These are phyloP conservation scores for Heliconius cydno DNA, from an alignment of 2,888 invertebrate genomes.

Conservation along the genomic window DNA sequence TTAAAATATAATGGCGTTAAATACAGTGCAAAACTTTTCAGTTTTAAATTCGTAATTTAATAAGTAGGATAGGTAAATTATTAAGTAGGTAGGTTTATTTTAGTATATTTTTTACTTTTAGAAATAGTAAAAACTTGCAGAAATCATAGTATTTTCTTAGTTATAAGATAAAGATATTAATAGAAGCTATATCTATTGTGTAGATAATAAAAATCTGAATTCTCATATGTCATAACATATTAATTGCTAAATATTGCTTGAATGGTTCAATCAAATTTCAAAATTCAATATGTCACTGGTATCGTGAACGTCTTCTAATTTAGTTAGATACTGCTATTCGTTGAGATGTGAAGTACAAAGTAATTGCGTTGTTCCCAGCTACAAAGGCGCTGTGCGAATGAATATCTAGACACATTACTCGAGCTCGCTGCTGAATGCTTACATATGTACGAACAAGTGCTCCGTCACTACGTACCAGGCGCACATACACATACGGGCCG, in stretches of 20 bases:
- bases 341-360: slow-evolving; percentile 62
- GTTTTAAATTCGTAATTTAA: no score
- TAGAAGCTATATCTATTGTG: background rate
- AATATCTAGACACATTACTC: slow-evolving; percentile 57
- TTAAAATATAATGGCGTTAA: background rate
- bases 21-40: background rate
- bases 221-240: background rate
- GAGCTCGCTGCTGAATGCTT: slow-evolving; percentile 55
- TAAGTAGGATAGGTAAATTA: no score
- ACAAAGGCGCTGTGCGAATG: slow-evolving; percentile 60
- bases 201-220: background rate
- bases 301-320: slow-evolving; percentile 48
- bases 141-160: background rate
- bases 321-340: slow-evolving; percentile 53
- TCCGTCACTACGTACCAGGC: slow-evolving; percentile 40
- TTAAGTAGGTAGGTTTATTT: background rate
- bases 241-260: background rate
- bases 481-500: slow-evolving; percentile 51
- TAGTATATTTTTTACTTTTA: background rate
- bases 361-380: slow-evolving; percentile 65
- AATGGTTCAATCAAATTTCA: slow-evolving; percentile 22
- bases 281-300: slow-evolving; percentile 33
- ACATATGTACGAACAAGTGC: slow-evolving; percentile 49
- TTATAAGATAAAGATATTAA: background rate
- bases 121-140: background rate